phyloP scores from a whole-genome alignment of 2,888 invertebrate genomes.

The Nomada fabriciana region DNA sequence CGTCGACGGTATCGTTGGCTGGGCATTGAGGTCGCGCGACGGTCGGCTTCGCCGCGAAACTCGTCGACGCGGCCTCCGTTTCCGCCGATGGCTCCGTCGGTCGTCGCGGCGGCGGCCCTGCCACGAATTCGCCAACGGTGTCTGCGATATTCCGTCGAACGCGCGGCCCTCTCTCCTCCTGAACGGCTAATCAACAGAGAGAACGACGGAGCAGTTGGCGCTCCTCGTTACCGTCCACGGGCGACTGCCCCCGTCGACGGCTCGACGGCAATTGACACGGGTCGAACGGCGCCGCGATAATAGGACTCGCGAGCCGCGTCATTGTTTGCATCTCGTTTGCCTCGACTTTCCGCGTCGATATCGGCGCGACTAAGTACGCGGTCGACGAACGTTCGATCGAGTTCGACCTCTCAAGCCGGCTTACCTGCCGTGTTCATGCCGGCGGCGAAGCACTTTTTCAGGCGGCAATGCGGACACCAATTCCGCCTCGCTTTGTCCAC shows the following conservation, averaged over 20 bases:
- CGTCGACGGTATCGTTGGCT: no score
- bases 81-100: neutral
- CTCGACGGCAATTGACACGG: neutral
- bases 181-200: slow-evolving; percentile 88
- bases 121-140: slow-evolving; percentile 41
- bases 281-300: neutral
- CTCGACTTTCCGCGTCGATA: neutral
- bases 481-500: slow-evolving; percentile 93
- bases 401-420: slow-evolving; percentile 6
- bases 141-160: slow-evolving; percentile 82
- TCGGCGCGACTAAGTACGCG: neutral
- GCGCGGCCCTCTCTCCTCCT: slow-evolving; percentile 93
- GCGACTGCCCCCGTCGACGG: neutral
- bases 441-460: slow-evolving; percentile 91
- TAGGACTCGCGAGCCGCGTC: slow-evolving; percentile 62
- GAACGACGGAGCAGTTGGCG: neutral
- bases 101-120: slow-evolving; percentile 30
- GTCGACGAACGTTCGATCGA: neutral
- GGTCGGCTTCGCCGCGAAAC: neutral
- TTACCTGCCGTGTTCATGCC: slow-evolving; percentile 92
- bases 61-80: neutral
- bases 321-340: slow-evolving; percentile 75
- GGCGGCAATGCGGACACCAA: slow-evolving; percentile 94
- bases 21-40: neutral
- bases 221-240: no score